Evolutionary conservation across 1,140 invertebrate species (phyloP), one percentile per base, ranked within the genome.

Genomic region (Cotesia typhae): DNA sequence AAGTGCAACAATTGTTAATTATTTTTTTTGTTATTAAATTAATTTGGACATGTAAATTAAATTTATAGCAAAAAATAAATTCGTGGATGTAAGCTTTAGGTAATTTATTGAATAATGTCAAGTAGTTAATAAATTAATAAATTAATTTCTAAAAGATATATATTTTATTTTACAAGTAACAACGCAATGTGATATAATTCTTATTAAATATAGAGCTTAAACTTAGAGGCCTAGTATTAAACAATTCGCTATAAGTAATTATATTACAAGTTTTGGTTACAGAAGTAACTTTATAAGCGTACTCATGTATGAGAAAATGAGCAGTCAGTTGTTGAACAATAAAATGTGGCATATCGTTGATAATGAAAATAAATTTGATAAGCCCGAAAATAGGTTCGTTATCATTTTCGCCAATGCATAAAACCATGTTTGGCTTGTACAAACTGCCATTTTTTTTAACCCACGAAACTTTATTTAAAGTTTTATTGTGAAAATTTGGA

Each of bases 301-400:
- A 65, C 2, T 63, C 47, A 63, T 70, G 72, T 2, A 5, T 14
- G 17, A 64, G 60, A 37, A 73, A 73, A 70, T 52, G 64, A 14
- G 72, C 64, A 9, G 52, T 35, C 6, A 69, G 63, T 37, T 64
- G 52, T 61, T 35, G 4, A 36, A 35, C n/a, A 63, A 73, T 64
- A 64, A 70, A 73, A 70, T 63, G 12, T 3, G 64, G 37, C 9
- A 59, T 47, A 64, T 63, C 36, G 3, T 73, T 69, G 53, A 64
- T n/a, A 9, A 64, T 55, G 55, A 73, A 61, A 63, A 69, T 73
- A 65, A 63, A 70, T 64, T 73, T 73, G 28, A 73, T 73, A 2
- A 70, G 10, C 35, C 57, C n/a, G 53, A 73, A 73, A 60, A 9
- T 38, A 47, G 59, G 72, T 14, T 51, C 59, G 63, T 14, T 52